Evolutionary conservation across 2,888 invertebrate species (phyloP).

Genomic region (Lasioglossum villosulum): DNA sequence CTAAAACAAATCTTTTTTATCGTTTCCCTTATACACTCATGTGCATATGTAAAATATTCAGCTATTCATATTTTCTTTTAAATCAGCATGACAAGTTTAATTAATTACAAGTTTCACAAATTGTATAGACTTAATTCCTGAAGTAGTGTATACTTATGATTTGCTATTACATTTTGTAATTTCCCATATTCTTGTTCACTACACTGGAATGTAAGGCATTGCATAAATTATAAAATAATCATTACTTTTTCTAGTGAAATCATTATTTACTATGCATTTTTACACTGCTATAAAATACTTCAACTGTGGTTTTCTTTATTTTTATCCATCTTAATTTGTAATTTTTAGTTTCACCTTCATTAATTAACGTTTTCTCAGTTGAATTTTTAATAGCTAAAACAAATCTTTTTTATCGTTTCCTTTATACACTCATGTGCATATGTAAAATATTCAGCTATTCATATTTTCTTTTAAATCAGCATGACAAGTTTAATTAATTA

Average conservation of each 20-base stretch:
- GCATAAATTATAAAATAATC: background rate
- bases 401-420: background rate
- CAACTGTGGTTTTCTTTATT: background rate
- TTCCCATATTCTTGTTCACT: background rate
- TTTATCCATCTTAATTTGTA: background rate
- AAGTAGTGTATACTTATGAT: background rate
- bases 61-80: background rate
- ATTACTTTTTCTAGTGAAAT: background rate
- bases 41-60: background rate
- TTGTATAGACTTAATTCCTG: background rate
- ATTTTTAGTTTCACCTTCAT: background rate
- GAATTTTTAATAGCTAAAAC: background rate
- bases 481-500: too few relatives aligned
- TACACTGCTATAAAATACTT: background rate
- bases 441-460: background rate
- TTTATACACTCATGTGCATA: background rate
- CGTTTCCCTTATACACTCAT: background rate
- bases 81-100: too few relatives aligned
- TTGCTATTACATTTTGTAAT: background rate
- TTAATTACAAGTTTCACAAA: background rate
- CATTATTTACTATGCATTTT: background rate
- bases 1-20: background rate
- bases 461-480: background rate
- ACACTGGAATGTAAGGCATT: background rate
- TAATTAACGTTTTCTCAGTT: background rate